These are phyloP conservation scores for Xestia xanthographa DNA, from an alignment of 2,888 invertebrate genomes.

Conservation along the genomic window DNA sequence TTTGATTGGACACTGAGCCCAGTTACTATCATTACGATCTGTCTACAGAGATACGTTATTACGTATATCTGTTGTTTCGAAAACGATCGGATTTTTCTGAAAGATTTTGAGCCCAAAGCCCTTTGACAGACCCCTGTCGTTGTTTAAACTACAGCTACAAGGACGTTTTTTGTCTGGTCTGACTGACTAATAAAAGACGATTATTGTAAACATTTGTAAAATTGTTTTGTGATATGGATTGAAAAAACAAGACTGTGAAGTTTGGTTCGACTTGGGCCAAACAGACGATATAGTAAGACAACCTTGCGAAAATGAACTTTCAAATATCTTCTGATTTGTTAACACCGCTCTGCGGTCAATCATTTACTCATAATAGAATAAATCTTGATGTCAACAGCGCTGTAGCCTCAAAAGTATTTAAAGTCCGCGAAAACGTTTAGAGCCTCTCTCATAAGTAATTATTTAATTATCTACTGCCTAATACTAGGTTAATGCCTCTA, in stretches of 20 bases:
- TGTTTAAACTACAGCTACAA: background rate
- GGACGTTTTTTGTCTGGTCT: background rate
- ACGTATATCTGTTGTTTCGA: no score
- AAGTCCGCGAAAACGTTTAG: background rate
- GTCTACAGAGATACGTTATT: no score
- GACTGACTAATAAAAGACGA: background rate
- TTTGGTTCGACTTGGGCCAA: background rate
- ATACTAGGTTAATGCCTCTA: constrained; percentile 25
- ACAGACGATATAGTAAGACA: background rate
- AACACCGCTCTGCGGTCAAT: background rate
- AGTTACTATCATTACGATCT: no score
- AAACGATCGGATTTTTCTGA: background rate
- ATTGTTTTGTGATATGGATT: background rate
- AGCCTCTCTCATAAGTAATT: background rate
- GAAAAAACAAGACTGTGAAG: background rate
- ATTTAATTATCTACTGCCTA: constrained; percentile 6
- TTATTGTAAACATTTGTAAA: background rate
- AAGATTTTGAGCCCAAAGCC: background rate
- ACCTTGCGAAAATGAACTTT: background rate
- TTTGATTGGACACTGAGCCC: no score
- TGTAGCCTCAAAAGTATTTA: background rate
- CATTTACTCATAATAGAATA: constrained; percentile 8
- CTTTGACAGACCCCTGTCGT: background rate
- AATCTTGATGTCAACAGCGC: constrained; percentile 9
- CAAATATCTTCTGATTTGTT: background rate